Evolutionary conservation across 2,888 invertebrate genomes (phyloP).

Genomic region (Chymomyza procnemis): DNA sequence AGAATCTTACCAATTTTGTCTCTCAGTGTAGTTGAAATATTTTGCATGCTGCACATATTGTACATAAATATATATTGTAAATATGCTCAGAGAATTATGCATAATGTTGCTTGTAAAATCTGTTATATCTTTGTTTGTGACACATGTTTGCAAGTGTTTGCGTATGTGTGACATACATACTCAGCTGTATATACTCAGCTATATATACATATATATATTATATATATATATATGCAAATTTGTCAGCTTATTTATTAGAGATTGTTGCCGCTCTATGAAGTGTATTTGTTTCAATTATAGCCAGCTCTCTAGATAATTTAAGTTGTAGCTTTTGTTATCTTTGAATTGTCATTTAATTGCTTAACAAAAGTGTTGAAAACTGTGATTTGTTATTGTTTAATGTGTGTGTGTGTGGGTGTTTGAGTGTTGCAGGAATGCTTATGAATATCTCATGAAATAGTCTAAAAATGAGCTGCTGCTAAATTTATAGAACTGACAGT

Average conservation of each 20-base stretch:
- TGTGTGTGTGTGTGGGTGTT: too few relatives aligned
- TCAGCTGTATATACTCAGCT: too few relatives aligned
- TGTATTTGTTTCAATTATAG: neutral
- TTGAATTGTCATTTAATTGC: constrained; percentile 53
- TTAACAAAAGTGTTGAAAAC: constrained; percentile 23
- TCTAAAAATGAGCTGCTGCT: too few relatives aligned
- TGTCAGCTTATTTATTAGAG: neutral
- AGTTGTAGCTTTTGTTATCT: constrained; percentile 45
- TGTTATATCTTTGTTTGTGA: constrained; percentile 18
- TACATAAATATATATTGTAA: constrained; percentile 45
- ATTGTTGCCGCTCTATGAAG: neutral
- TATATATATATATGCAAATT: neutral
- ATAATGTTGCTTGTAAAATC: constrained; percentile 43
- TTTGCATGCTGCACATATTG: constrained; percentile 65
- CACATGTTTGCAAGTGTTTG: constrained; percentile 17
- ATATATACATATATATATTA: constrained; percentile 11
- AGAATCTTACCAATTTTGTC: too few relatives aligned
- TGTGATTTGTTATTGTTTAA: neutral
- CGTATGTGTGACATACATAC: constrained; percentile 21
- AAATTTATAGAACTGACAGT: too few relatives aligned
- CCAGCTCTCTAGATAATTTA: constrained; percentile 39
- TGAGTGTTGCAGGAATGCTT: too few relatives aligned
- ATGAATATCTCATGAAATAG: too few relatives aligned
- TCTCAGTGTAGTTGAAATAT: constrained; percentile 17
- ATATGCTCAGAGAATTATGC: constrained; percentile 53